Base-by-base conservation (phyloP, 1,140 invertebrate species). In the Brachionus koreanus region DNA sequence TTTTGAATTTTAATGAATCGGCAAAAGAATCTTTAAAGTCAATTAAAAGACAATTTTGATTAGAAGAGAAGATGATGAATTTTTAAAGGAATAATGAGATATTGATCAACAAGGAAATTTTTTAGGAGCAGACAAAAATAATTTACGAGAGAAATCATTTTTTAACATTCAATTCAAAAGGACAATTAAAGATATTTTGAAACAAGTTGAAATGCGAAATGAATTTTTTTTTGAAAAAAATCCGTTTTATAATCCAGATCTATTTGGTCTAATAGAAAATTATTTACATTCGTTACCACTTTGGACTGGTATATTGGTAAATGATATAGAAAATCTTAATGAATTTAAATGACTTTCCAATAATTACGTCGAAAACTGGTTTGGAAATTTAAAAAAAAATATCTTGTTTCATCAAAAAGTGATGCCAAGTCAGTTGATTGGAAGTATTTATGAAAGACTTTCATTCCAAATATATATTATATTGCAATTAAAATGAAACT, bases 341-440 rank as follows among this genome's bases (percentile, higher is more conserved):
- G 23, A 13, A 35, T 29, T 6, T 16, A 69, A 25, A 33, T 5
- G 65, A 37, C 16, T 69, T 6, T n/a, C 33, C 13, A 69, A 69
- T 37, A 69, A 69, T 69, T 16, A 9, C 7, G 65, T 69, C 16
- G 61, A 63, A 63, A 63, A 63, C 25, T 63, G 61, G 61, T 63
- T 63, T 63, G 23, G 61, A 25, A 19, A 63, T 25, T 23, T 63
- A 25, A 63, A 63, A 63, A 63, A 25, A 25, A 63, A 63, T 25
- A 25, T 63, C 7, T 63, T 63, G 23, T 23, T 23, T 23, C 9
- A 63, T 25, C n/a, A 63, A 63, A 63, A 63, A 29, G 61, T 63
- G 23, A 63, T 63, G 61, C n/a, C 61, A 25, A 63, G 61, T 63
- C 7, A 23, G 9, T 63, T 63, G 7, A 25, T 63, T 5, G n/a